Percentiles rank a stretch among this genome's conserved stretches.
Evolutionary conservation across 2,888 invertebrate species (phyloP).

Genomic region (Ellobium chinense): DNA sequence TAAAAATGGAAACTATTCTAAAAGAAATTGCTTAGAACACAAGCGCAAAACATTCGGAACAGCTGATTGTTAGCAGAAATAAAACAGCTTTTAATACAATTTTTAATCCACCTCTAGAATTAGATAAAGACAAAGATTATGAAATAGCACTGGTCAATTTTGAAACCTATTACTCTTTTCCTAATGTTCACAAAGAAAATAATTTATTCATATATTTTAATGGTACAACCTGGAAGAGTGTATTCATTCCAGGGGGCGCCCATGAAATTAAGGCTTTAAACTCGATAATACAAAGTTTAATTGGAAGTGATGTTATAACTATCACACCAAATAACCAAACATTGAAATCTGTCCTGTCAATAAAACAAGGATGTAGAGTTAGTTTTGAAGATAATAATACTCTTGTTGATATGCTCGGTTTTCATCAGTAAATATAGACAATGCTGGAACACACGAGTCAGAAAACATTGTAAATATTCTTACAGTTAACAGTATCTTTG

Average conservation of each 20-base stretch:
- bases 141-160: conserved; percentile 5
- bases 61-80: neutral
- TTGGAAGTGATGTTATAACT: neutral
- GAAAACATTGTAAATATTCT: conserved; percentile 44
- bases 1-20: conserved; percentile 2
- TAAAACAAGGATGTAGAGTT: neutral
- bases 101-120: neutral
- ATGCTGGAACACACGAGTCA: conserved; percentile 1
- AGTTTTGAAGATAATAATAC: neutral
- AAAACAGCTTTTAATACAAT: neutral
- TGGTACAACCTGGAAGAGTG: neutral
- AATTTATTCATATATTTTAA: neutral
- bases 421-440: neutral
- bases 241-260: neutral
- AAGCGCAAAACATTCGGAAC: neutral
- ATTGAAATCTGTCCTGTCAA: neutral
- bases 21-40: neutral
- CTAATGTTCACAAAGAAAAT: neutral
- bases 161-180: conserved; percentile 9
- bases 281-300: neutral
- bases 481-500: conserved; percentile 29
- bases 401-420: neutral
- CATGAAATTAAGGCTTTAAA: neutral
- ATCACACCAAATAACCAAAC: neutral
- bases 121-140: neutral